Base-by-base conservation (phyloP, 2,888 invertebrate genomes). In the Elmis aenea region DNA sequence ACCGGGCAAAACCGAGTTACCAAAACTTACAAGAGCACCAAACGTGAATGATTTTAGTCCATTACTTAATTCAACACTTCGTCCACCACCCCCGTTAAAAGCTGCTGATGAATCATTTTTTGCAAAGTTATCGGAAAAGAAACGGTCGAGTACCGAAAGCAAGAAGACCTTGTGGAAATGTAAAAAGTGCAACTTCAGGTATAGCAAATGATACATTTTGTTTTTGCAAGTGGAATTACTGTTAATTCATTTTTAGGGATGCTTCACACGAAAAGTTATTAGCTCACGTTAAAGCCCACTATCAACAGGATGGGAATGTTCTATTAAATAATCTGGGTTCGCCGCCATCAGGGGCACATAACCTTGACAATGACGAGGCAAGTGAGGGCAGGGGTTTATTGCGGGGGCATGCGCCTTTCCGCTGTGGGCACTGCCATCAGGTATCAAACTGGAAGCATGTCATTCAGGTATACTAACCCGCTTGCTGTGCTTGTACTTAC, bases 131-230 rank as follows among this genome's bases (percentile, higher is more conserved):
- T 36, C 49, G 13, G 58, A 63, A 52, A 69, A 57, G 66, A 73
- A 57, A 68, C 71, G 51, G 71, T 68, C 41, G 42, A 58, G 43
- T 61, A 72, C 68, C 56, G 78, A 72, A 55, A 72, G 75, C 23
- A 86, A 84, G 67, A 81, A 81, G 57, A 85, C 85, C 8, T 68
- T 84, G 52, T 90, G 90, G 84, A 87, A 89, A 63, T 94, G 93
- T 68, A 89, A 89, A 67, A 86, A 86, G 60, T 94, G 93, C 67
- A 81, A 83, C 62, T 92, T 85, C 68, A 83, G 81, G 87, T 87
- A 66, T 74, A 75, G 70, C 8, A 1, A 23, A 3, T 16, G 6
- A 14, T n/a, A 5, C 8, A 5, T 5, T 5, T 8, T 18, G 18
- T 18, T 18, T 18, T 18, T 18, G 5, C 8, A n/a, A n/a, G 5